Percentiles rank a stretch among this genome's conserved stretches.
Evolutionary conservation across 2,113 vertebrate genomes (phyloP).

Genomic region (Eubucco bourcierii): DNA sequence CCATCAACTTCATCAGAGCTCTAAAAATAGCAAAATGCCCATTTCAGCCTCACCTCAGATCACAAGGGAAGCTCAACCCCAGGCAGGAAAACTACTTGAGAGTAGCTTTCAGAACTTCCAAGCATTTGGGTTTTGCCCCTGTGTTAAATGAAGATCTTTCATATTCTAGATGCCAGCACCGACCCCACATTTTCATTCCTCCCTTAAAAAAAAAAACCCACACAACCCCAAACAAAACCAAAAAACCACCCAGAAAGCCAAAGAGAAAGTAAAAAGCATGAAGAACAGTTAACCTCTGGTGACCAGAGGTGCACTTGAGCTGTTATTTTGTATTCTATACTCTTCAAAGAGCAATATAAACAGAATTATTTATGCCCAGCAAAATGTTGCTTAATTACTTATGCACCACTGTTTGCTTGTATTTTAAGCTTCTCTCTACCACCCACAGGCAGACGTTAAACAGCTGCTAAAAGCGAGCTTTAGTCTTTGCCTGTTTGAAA

Average conservation of each 20-base stretch:
- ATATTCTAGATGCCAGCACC: background rate
- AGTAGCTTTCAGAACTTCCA: background rate
- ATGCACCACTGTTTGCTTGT: constrained; percentile 91
- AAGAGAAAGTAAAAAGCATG: constrained; percentile 49
- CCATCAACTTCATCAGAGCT: background rate
- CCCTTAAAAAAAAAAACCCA: background rate
- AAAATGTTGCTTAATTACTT: constrained; percentile 99
- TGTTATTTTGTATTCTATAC: constrained; percentile 82
- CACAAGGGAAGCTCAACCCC: background rate
- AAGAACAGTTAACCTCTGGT: constrained; percentile 83
- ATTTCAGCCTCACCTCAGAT: background rate
- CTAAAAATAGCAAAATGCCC: background rate
- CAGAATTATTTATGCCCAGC: constrained; percentile 99
- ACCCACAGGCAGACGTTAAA: constrained; percentile 98
- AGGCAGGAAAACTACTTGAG: background rate
- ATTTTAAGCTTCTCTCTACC: constrained; percentile 91
- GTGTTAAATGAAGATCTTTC: background rate
- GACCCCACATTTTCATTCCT: background rate
- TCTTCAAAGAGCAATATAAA: constrained; percentile 95
- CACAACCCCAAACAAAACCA: too few relatives aligned
- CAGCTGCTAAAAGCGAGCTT: constrained; percentile 97
- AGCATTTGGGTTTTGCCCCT: background rate
- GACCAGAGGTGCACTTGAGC: constrained; percentile 76
- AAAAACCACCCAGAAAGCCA: background rate
- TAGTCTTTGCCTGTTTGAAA: constrained; percentile 93